These are phyloP conservation scores for Acridotheres tristis DNA, from an alignment of 2,797 vertebrate genomes.

Conservation along the genomic window DNA sequence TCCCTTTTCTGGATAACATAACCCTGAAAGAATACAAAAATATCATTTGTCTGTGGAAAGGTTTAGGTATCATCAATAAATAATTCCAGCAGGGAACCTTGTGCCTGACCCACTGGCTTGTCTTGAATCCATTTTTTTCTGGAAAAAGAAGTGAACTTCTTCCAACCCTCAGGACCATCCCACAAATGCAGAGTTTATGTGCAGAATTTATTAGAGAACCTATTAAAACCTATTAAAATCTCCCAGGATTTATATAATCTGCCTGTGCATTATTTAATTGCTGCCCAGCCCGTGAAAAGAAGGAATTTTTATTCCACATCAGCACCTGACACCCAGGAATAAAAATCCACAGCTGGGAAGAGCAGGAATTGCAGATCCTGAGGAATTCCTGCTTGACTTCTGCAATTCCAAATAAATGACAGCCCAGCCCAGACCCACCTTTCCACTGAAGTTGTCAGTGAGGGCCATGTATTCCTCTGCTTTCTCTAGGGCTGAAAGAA, in stretches of 20 bases:
- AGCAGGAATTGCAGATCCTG: not conserved
- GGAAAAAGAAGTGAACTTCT: not conserved
- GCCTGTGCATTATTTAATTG: not conserved
- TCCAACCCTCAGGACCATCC: not conserved
- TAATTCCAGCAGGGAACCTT: not conserved
- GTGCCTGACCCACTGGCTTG: not conserved
- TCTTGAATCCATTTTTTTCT: not conserved
- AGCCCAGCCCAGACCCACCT: slow-evolving; percentile 74
- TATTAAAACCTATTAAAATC: not conserved
- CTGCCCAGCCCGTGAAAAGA: not conserved
- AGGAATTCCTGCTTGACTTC: not conserved
- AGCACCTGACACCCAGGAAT: not conserved
- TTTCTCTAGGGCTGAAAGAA: slow-evolving; percentile 86
- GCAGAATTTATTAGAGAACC: not conserved
- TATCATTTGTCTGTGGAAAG: not conserved
- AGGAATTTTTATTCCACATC: not conserved
- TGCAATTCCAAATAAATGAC: rapidly evolving
- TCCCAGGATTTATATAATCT: not conserved
- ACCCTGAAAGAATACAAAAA: slow-evolving; percentile 76
- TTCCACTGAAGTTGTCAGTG: slow-evolving; percentile 83
- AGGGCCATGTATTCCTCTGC: slow-evolving; percentile 89
- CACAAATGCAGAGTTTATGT: rapidly evolving
- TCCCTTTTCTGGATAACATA: slow-evolving; percentile 95
- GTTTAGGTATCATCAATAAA: not conserved
- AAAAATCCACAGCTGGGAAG: not conserved